phyloP scores from a whole-genome alignment of 1,140 invertebrate genomes.

The Rhizoglyphus robini region DNA sequence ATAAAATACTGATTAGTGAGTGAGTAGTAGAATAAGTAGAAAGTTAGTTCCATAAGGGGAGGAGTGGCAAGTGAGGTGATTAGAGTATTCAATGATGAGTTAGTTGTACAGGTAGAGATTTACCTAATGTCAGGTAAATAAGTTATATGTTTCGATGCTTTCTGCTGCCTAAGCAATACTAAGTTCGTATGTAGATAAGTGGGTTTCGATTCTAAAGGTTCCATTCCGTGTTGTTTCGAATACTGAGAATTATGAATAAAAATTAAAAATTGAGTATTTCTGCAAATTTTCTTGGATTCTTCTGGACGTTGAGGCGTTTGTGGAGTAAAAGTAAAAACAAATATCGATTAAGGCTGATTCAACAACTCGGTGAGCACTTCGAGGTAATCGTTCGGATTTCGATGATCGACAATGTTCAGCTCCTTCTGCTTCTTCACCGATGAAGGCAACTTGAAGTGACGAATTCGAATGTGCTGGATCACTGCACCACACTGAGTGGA shows the following conservation, averaged over 20 bases:
- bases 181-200: neutral
- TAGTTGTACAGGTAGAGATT: too few relatives aligned
- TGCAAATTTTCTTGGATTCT: neutral
- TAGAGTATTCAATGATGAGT: too few relatives aligned
- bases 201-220: neutral
- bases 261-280: neutral
- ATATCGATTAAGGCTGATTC: too few relatives aligned
- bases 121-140: too few relatives aligned
- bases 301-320: too few relatives aligned
- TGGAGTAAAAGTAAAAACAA: too few relatives aligned
- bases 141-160: too few relatives aligned
- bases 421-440: conserved; percentile 4
- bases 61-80: too few relatives aligned
- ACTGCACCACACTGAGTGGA: conserved; percentile 1
- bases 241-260: neutral
- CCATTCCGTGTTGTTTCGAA: neutral
- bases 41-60: too few relatives aligned
- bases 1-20: too few relatives aligned
- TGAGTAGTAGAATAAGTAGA: too few relatives aligned
- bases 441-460: neutral
- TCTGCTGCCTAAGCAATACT: too few relatives aligned
- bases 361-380: neutral
- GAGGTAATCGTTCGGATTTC: conserved; percentile 3
- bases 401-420: conserved; percentile 8
- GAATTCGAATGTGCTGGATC: neutral